phyloP scores from a whole-genome alignment of 2,888 invertebrate species.

The Troilus luridus region DNA sequence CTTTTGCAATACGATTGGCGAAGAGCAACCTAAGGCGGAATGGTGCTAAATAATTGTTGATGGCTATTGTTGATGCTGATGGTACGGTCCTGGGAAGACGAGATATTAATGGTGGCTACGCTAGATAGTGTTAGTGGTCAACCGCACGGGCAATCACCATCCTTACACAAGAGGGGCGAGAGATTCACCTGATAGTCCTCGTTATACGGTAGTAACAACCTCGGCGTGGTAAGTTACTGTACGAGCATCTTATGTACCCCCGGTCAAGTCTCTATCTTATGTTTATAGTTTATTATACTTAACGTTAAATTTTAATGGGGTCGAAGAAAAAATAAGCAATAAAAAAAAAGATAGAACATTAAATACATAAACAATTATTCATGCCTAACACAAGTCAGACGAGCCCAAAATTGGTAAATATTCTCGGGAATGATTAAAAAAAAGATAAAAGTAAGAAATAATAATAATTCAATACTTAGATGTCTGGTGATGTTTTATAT shows the following conservation, averaged over 20 bases:
- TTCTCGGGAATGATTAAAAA: too few relatives aligned
- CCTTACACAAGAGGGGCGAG: background rate
- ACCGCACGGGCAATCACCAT: conserved; percentile 30
- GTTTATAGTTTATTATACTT: background rate
- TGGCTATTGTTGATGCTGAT: background rate
- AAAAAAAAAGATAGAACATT: too few relatives aligned
- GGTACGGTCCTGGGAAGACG: background rate
- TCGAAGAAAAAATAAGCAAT: background rate
- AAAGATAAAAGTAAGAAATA: too few relatives aligned
- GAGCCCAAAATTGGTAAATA: too few relatives aligned
- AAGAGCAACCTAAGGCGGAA: background rate
- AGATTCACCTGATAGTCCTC: conserved; percentile 34
- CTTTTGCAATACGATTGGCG: background rate
- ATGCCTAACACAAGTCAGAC: too few relatives aligned
- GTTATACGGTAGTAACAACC: conserved; percentile 40
- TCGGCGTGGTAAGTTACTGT: background rate
- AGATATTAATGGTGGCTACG: background rate
- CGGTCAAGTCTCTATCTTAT: background rate
- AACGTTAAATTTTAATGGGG: too few relatives aligned
- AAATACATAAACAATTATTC: too few relatives aligned
- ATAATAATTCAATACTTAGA: too few relatives aligned
- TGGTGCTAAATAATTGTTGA: background rate
- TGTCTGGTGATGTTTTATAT: too few relatives aligned
- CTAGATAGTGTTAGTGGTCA: conserved; percentile 21
- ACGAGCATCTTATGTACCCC: background rate